Base-by-base conservation (phyloP, 2,113 vertebrate species). In the Indicator maculatus region DNA sequence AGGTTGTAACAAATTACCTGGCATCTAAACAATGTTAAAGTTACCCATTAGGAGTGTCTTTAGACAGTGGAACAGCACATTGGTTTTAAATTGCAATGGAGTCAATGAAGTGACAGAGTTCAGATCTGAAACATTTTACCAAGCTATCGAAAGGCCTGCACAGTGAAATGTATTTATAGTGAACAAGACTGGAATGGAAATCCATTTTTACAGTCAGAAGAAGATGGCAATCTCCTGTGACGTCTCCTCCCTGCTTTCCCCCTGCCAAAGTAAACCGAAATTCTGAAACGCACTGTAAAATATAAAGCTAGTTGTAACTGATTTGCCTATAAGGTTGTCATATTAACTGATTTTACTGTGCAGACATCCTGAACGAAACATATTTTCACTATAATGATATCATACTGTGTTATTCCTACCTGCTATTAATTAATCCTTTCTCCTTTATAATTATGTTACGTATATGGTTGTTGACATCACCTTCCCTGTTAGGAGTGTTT, bases 1-100 rank as follows among this genome's bases (percentile, higher is more conserved):
- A n/a, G 47, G 41, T 80, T 96, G 79, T 95, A 96, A 97, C 91
- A 98, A 96, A 98, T 96, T 97, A 94, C 93, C 76, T 93, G 69
- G 88, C 79, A 83, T 81, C 93, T 94, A 95, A 96, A 96, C 91
- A 97, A 47, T 87, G 91, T 86, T 96, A 53, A 92, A 83, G 78
- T 79, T 88, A 53, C 41, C 88, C 85, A 90, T 96, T 83, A 96
- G 78, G 88, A 59, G 65, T 59, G 85, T 20, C 61, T 74, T 77
- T 63, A 90, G 74, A 96, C 56, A 76, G 38, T 56, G 85, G 91
- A 93, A 55, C 45, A 83, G 60, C 66, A 73, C 59, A 82, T 94
- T 90, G 71, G 47, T 59, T 94, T 92, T 69, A 95, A 84, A 91
- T 94, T 94, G 94, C 83, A 83, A 93, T 93, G 96, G 83, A 60